Conservation (phyloP, 2,797 vertebrate genomes). For the Scolopax bukidnonensis region DNA sequence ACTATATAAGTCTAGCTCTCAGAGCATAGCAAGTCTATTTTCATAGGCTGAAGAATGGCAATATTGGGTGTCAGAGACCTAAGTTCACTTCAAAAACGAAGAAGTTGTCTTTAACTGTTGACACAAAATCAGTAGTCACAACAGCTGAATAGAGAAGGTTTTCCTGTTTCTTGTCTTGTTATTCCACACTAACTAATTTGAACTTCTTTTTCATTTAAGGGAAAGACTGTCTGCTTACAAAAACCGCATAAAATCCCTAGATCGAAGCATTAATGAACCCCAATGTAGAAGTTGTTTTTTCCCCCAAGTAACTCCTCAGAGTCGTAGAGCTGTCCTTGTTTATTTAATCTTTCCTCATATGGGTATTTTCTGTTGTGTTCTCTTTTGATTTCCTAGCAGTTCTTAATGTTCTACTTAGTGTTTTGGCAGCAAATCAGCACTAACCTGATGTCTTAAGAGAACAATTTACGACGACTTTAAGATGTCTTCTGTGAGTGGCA, state of each 20-base stretch:
- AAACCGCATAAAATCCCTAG: background rate
- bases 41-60: background rate
- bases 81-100: background rate
- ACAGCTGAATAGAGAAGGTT: background rate
- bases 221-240: background rate
- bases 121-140: background rate
- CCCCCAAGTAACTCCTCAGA: background rate
- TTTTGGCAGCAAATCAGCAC: conserved; percentile 50
- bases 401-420: conserved; percentile 22
- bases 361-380: conserved; percentile 3
- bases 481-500: background rate
- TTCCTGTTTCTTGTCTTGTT: background rate
- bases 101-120: background rate
- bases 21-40: background rate
- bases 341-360: background rate
- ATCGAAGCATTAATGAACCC: background rate
- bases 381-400: conserved; percentile 9
- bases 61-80: background rate
- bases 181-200: background rate
- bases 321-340: background rate
- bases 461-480: conserved; percentile 30
- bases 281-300: accelerated
- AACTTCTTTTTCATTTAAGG: background rate
- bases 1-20: background rate
- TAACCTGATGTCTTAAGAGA: conserved; percentile 42